phyloP scores from a whole-genome alignment of 2,888 invertebrate species.

The Pterostichus niger region DNA sequence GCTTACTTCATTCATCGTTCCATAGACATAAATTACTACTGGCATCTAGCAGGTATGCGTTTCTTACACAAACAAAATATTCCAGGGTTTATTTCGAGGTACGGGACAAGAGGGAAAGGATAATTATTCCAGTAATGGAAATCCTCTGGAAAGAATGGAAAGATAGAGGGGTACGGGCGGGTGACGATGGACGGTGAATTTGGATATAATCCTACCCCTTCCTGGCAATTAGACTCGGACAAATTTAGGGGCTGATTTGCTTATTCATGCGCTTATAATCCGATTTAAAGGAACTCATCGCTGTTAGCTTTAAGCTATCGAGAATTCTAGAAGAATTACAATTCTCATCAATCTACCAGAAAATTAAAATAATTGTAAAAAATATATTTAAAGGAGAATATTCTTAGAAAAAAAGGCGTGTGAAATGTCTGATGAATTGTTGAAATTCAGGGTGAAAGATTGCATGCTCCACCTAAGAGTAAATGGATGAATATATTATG shows the following conservation, averaged over 20 bases:
- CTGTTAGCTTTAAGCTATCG: constrained; percentile 47
- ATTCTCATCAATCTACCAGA: neutral
- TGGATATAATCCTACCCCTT: constrained; percentile 61
- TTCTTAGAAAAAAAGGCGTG: too few species aligned
- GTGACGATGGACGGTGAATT: constrained; percentile 25
- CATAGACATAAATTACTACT: neutral
- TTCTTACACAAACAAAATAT: too few species aligned
- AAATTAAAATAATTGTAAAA: too few species aligned
- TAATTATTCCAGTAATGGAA: constrained; percentile 56
- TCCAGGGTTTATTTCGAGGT: too few species aligned
- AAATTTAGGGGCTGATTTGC: constrained; percentile 62
- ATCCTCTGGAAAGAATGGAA: constrained; percentile 45
- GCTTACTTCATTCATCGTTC: too few species aligned
- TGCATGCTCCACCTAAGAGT: too few species aligned
- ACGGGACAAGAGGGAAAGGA: neutral
- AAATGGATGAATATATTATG: too few species aligned
- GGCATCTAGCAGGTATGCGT: neutral
- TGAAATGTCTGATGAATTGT: too few species aligned
- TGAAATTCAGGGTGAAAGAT: too few species aligned
- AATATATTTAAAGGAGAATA: too few species aligned
- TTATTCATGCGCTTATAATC: constrained; percentile 62
- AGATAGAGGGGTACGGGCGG: neutral
- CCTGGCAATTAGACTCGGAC: constrained; percentile 62
- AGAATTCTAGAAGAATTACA: constrained; percentile 20
- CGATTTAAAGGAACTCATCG: constrained; percentile 61